Evolutionary conservation across 2,888 invertebrate genomes (phyloP).

Genomic region (Thereva unica): DNA sequence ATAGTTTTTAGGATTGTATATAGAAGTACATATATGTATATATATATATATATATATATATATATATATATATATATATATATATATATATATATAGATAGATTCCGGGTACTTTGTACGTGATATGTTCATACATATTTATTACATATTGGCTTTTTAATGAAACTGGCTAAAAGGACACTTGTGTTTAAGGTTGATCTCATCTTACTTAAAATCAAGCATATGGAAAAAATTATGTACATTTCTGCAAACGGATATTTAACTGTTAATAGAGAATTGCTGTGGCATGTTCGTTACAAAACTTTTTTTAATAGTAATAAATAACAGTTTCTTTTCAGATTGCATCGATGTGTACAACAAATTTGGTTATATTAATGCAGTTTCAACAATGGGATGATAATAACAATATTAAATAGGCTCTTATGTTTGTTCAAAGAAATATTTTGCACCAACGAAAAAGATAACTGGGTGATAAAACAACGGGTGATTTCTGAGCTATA

Average conservation of each 20-base stretch:
- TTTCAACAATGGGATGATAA: conserved; percentile 42
- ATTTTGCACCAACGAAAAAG: no score
- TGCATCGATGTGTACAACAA: conserved; percentile 34
- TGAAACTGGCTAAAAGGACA: neutral
- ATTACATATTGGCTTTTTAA: neutral
- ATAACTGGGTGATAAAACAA: no score
- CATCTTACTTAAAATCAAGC: conserved; percentile 38
- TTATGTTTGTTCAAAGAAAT: no score
- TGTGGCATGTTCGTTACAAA: conserved; percentile 35
- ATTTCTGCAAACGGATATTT: conserved; percentile 39
- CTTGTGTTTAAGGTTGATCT: conserved; percentile 36
- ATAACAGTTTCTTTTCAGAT: conserved; percentile 23
- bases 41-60: no score
- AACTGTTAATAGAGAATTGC: conserved; percentile 36
- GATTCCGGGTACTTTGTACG: no score
- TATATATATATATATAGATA: no score
- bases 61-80: no score
- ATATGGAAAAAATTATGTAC: conserved; percentile 37
- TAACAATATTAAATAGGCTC: neutral
- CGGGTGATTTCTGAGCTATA: no score
- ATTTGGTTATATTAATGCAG: conserved; percentile 42
- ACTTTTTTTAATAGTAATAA: conserved; percentile 4
- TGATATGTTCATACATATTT: no score
- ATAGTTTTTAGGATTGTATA: no score
- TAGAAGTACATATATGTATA: no score